These are phyloP conservation scores for Hemibagrus wyckioides DNA, from an alignment of 2,113 vertebrate species.

Conservation along the genomic window DNA sequence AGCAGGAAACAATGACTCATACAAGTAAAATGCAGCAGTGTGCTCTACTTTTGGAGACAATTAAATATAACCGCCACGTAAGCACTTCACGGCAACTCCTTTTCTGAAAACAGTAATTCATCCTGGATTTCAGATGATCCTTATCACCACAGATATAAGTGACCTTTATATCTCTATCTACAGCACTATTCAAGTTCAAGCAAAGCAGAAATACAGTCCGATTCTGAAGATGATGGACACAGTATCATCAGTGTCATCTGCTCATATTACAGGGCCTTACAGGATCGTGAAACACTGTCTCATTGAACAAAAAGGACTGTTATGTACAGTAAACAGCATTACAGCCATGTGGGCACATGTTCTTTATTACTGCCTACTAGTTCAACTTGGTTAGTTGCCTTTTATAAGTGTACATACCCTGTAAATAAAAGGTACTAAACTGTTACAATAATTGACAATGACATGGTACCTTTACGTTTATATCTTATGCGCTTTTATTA, in stretches of 20 bases:
- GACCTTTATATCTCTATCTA: not conserved
- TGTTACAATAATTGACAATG: not conserved
- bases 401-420: not conserved
- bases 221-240: not conserved
- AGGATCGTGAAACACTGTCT: not conserved
- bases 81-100: not conserved
- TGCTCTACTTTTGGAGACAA: not conserved
- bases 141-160: not conserved
- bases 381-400: not conserved
- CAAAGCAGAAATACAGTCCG: not conserved
- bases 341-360: not conserved
- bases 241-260: constrained; percentile 5
- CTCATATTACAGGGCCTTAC: not conserved
- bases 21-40: constrained; percentile 16
- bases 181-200: not conserved
- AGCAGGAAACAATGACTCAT: constrained; percentile 18
- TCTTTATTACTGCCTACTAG: not conserved
- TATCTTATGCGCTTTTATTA: not conserved
- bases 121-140: not conserved
- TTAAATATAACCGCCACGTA: constrained; percentile 29
- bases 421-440: not conserved
- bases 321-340: not conserved
- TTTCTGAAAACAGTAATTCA: not conserved
- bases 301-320: not conserved
- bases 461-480: not conserved